Percentiles rank a stretch among this genome's conserved stretches.
Evolutionary conservation across 2,888 invertebrate genomes (phyloP).

Genomic region (Acanthosoma haemorrhoidale): DNA sequence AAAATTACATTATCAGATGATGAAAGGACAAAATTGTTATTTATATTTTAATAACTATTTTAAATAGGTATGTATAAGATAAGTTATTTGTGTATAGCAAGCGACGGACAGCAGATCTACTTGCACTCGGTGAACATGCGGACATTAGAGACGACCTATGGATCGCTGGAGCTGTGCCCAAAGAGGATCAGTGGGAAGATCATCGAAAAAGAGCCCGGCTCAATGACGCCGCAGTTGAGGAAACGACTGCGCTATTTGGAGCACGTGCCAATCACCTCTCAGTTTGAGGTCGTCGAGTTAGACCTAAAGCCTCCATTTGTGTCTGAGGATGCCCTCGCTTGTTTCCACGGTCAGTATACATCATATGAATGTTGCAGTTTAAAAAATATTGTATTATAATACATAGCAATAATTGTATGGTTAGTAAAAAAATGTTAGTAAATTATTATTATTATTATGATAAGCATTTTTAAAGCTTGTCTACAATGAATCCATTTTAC

Average conservation of each 20-base stretch:
- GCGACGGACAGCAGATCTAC: slow-evolving; percentile 88
- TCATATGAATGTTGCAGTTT: background rate
- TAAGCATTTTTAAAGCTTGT: no score
- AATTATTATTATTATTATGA: no score
- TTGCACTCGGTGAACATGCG: slow-evolving; percentile 84
- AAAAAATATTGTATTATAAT: background rate
- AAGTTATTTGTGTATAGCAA: no score
- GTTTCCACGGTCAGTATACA: slow-evolving; percentile 59
- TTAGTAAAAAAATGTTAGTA: no score
- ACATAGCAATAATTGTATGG: no score
- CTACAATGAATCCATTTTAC: no score
- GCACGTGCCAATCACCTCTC: slow-evolving; percentile 85
- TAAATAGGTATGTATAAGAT: no score
- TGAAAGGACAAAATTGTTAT: no score
- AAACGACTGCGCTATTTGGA: slow-evolving; percentile 68
- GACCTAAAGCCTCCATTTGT: slow-evolving; percentile 69
- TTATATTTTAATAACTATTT: no score
- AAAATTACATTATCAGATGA: no score
- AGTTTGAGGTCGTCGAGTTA: slow-evolving; percentile 85
- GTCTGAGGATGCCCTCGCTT: slow-evolving; percentile 59
- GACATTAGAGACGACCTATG: slow-evolving; percentile 82
- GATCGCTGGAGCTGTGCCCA: slow-evolving; percentile 73
- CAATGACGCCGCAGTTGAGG: slow-evolving; percentile 77
- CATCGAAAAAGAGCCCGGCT: slow-evolving; percentile 79
- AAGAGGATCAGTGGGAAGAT: slow-evolving; percentile 65